These are phyloP conservation scores for Siniperca knerii DNA, from an alignment of 2,113 vertebrate species.

Conservation along the genomic window DNA sequence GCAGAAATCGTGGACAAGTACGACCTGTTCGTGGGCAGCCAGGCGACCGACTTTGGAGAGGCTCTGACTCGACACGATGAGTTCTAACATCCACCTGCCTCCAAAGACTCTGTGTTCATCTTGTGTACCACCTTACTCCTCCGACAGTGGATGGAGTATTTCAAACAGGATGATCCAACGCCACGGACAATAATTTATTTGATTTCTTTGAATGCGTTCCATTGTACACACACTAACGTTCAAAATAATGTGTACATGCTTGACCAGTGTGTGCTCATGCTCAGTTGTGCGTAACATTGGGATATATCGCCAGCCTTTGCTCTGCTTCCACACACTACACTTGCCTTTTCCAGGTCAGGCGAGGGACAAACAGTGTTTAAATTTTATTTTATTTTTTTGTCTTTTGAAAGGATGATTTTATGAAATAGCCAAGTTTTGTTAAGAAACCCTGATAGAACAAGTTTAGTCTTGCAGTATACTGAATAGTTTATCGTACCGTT, in stretches of 20 bases:
- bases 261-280: slow-evolving; percentile 32
- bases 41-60: slow-evolving; percentile 97
- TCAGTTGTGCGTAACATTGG: slow-evolving; percentile 34
- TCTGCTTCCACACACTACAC: slow-evolving; percentile 42
- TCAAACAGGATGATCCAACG: slow-evolving; percentile 55
- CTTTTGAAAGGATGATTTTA: slow-evolving; percentile 3
- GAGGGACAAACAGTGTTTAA: slow-evolving; percentile 32
- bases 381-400: not conserved
- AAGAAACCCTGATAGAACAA: slow-evolving; percentile 12
- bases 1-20: slow-evolving; percentile 97
- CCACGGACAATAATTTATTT: slow-evolving; percentile 91
- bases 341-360: slow-evolving; percentile 12
- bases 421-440: slow-evolving; percentile 40
- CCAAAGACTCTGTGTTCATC: slow-evolving; percentile 68
- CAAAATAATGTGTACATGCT: slow-evolving; percentile 36
- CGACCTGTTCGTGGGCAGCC: slow-evolving; percentile 96
- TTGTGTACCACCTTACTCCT: slow-evolving; percentile 39
- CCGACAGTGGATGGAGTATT: slow-evolving; percentile 17
- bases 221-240: slow-evolving; percentile 57
- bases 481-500: not conserved
- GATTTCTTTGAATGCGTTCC: slow-evolving; percentile 77
- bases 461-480: slow-evolving; percentile 25
- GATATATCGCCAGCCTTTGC: slow-evolving; percentile 27
- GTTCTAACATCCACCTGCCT: slow-evolving; percentile 81
- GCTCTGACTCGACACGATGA: slow-evolving; percentile 96